A percentile compares a stretch with the other conserved stretches of the same genome.
Conservation (phyloP, 2,113 vertebrate species). For the Ciconia boyciana region DNA sequence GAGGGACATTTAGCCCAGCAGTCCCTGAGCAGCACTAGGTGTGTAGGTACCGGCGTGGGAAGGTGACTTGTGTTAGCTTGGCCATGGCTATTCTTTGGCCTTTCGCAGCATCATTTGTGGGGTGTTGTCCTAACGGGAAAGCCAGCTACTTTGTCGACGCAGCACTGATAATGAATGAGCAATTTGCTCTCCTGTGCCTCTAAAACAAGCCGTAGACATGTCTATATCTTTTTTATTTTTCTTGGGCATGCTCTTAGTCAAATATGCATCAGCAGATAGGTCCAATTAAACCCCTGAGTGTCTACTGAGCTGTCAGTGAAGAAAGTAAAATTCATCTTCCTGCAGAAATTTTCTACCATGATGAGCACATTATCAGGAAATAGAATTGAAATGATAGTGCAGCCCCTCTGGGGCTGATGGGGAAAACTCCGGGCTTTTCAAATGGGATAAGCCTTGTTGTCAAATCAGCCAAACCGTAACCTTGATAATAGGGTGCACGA, state of each 20-base stretch:
- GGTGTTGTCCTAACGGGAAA: slow-evolving; percentile 2
- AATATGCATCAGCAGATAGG: slow-evolving; percentile 2
- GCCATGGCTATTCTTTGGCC: neutral
- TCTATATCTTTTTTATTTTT: neutral
- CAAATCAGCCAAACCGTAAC: neutral
- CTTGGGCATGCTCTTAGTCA: slow-evolving; percentile 2
- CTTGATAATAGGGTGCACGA: neutral
- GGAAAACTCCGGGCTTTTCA: neutral
- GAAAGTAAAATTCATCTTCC: slow-evolving; percentile 49
- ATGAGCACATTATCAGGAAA: slow-evolving; percentile 50
- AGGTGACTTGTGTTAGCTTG: neutral
- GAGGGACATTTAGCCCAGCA: fast-evolving
- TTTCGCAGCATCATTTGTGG: fast-evolving
- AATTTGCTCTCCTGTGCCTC: neutral
- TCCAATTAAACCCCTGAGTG: slow-evolving; percentile 32
- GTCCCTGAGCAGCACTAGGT: neutral
- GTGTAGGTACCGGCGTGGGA: neutral
- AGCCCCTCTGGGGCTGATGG: neutral
- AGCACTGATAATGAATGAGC: neutral
- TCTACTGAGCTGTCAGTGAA: slow-evolving; percentile 36
- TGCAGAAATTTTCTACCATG: slow-evolving; percentile 44
- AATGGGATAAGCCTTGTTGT: neutral
- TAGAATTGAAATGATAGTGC: slow-evolving; percentile 29
- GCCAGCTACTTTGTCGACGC: neutral
- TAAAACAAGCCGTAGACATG: neutral